phyloP scores from a whole-genome alignment of 1,140 invertebrate species.

The Solenopsis fugax region DNA sequence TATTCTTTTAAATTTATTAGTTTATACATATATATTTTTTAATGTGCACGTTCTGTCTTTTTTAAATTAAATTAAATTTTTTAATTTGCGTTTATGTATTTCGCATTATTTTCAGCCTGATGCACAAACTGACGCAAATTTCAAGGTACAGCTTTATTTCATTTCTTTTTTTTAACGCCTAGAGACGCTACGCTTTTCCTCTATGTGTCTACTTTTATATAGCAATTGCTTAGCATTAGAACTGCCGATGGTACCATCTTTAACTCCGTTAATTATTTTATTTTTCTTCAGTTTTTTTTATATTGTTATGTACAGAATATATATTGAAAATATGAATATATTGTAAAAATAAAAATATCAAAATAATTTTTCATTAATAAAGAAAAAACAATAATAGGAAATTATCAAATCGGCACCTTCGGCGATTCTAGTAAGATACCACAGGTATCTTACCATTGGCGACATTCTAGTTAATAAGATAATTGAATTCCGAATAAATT shows the following conservation, averaged over 20 bases:
- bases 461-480: neutral
- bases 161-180: constrained; percentile 33
- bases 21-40: constrained; percentile 34
- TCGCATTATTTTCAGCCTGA: constrained; percentile 71
- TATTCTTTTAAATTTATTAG: constrained; percentile 18
- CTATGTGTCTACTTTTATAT: neutral
- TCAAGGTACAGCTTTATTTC: constrained; percentile 72
- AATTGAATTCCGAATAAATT: neutral
- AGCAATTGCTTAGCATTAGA: neutral
- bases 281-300: too few species aligned
- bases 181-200: neutral
- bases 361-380: too few species aligned
- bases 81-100: constrained; percentile 60
- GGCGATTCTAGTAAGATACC: too few species aligned
- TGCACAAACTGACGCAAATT: constrained; percentile 60
- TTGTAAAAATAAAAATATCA: too few species aligned
- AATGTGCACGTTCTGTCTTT: constrained; percentile 28
- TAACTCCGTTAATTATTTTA: too few species aligned
- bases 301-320: too few species aligned
- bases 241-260: too few species aligned
- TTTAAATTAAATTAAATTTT: constrained; percentile 57
- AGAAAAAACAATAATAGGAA: too few species aligned
- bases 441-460: too few species aligned
- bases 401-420: too few species aligned
- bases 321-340: too few species aligned